Evolutionary conservation across 2,888 invertebrate genomes (phyloP).

Genomic region (Omphaloscelis lunosa): DNA sequence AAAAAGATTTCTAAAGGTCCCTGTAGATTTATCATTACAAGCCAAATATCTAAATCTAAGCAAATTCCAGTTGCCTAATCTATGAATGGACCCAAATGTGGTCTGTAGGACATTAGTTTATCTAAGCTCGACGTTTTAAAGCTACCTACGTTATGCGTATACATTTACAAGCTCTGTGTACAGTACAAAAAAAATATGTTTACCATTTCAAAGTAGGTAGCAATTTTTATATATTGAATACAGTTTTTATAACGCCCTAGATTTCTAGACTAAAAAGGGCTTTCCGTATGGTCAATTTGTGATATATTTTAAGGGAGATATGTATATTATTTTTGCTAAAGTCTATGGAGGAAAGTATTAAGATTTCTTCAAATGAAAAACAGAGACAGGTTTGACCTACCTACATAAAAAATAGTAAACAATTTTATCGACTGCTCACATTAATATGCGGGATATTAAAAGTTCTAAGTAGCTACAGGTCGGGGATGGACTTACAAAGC

Average conservation of each 20-base stretch:
- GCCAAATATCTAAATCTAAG: conserved; percentile 49
- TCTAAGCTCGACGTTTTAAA: conserved; percentile 69
- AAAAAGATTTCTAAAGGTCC: conserved; percentile 9
- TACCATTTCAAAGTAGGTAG: conserved; percentile 11
- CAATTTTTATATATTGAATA: no score
- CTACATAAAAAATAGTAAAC: conserved; percentile 17
- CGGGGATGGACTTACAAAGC: conserved; percentile 65
- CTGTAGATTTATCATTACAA: conserved; percentile 32
- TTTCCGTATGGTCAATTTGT: background rate
- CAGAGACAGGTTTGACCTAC: no score
- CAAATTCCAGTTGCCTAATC: conserved; percentile 58
- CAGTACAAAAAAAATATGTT: background rate
- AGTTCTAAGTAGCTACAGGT: conserved; percentile 17
- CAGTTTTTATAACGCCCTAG: background rate
- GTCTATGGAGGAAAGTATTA: no score
- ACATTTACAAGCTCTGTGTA: conserved; percentile 47
- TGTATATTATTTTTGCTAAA: background rate
- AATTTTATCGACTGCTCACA: conserved; percentile 33
- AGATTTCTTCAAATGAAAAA: background rate
- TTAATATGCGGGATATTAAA: background rate
- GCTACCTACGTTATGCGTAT: conserved; percentile 59
- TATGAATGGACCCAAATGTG: conserved; percentile 70
- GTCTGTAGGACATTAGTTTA: conserved; percentile 54
- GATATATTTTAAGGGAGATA: background rate
- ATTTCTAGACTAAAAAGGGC: background rate